Evolutionary conservation across 2,797 vertebrate genomes (phyloP), one percentile per base, ranked within the genome.

Genomic region (Aythya fuligula): DNA sequence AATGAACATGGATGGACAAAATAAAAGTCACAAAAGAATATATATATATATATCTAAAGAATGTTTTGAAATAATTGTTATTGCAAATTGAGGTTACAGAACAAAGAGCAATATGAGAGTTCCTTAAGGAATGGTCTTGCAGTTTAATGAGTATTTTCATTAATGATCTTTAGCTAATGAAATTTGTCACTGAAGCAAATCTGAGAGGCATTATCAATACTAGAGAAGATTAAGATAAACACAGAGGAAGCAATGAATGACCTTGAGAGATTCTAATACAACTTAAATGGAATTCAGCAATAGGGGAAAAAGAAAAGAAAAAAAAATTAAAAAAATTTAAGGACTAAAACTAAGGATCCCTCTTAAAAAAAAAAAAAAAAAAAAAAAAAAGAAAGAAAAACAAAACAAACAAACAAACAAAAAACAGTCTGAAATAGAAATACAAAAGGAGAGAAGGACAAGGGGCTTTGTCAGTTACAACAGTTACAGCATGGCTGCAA

Each of bases 101-200:
- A 77, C 41, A 69, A 76, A 66, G 6, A 34, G 5, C 57, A 56
- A 10, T 56, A 13, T 22, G n/a, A 54, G 39, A 27, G 38, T 20
- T 43, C 71, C 39, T 58, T 43, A 32, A 57, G 39, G 65, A 92
- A 57, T 19, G 2, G 30, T 81, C 39, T 58, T 80, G 15, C 1
- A 1, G 36, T 27, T 71, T 69, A 54, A 56, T 39, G 9, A 83
- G 10, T 57, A 49, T 39, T 77, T 91, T 80, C 43, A 30, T 69
- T 77, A 78, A 80, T 65, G 54, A 83, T 73, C 39, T 92, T 82
- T 71, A n/a, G 8, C 2, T 76, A 82, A 82, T 67, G 65, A 69
- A 89, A 93, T 58, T 71, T 87, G 57, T 84, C 73, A 91, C 34
- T 83, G 45, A 75, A 87, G 15, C 38, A 91, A 83, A 89, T 80